Evolutionary conservation across 2,888 invertebrate species (phyloP).

Genomic region (Tryphoninae sp.): DNA sequence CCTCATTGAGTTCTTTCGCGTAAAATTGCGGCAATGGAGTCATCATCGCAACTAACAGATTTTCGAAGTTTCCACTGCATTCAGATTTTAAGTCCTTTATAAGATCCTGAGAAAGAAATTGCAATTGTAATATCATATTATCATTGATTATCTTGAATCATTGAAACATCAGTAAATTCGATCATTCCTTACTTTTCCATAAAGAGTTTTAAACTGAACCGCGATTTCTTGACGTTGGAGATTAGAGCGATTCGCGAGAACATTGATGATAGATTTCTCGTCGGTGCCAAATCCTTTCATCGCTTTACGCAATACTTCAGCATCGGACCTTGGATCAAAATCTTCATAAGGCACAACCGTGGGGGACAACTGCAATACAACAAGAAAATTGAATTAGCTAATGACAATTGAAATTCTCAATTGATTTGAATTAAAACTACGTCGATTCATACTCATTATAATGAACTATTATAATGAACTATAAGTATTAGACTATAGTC

Average conservation of each 20-base stretch:
- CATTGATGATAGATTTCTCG: conserved; percentile 84
- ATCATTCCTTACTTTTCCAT: conserved; percentile 83
- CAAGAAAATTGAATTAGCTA: conserved; percentile 47
- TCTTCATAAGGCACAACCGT: conserved; percentile 80
- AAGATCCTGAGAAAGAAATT: conserved; percentile 76
- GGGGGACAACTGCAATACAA: conserved; percentile 78
- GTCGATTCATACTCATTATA: not conserved
- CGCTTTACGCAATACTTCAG: conserved; percentile 83
- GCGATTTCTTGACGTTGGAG: conserved; percentile 84
- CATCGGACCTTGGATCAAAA: conserved; percentile 82
- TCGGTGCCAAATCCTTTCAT: conserved; percentile 86
- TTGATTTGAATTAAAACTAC: not conserved
- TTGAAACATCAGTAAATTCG: conserved; percentile 5
- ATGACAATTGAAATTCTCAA: not conserved
- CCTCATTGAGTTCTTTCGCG: conserved; percentile 83
- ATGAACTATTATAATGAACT: too few species aligned
- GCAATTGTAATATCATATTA: not conserved
- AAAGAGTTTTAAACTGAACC: conserved; percentile 84
- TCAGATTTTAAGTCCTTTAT: conserved; percentile 84
- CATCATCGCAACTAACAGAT: conserved; percentile 84
- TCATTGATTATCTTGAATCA: not conserved
- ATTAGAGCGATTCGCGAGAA: conserved; percentile 84
- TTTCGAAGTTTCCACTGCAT: conserved; percentile 84
- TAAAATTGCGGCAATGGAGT: conserved; percentile 83
- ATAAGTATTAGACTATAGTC: too few species aligned